Percentiles rank a stretch among this genome's conserved stretches.
These are phyloP conservation scores for Xestoiulus laeticollis DNA, from an alignment of 2,888 invertebrate genomes.

Conservation along the genomic window DNA sequence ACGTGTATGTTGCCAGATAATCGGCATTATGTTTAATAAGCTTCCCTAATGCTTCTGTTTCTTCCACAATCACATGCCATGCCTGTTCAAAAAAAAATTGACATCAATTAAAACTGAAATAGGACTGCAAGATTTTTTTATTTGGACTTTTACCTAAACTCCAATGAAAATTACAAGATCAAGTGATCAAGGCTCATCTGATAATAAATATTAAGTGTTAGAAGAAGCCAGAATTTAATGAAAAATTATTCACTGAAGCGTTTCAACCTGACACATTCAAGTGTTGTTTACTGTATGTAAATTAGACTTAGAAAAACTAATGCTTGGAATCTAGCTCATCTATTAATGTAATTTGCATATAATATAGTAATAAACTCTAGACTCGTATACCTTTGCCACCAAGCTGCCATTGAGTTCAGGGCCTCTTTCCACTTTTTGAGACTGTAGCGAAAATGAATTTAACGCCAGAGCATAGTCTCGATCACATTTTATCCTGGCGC, in stretches of 20 bases:
- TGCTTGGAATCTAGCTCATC: too few species aligned
- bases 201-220: too few species aligned
- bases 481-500: constrained; percentile 89
- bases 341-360: too few species aligned
- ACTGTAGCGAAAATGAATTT: constrained; percentile 61
- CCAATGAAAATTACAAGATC: neutral
- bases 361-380: too few species aligned
- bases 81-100: constrained; percentile 64
- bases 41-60: constrained; percentile 85
- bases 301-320: too few species aligned
- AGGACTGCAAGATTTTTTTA: neutral
- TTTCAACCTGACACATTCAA: too few species aligned
- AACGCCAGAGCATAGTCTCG: constrained; percentile 85
- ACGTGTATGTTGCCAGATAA: constrained; percentile 80
- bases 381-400: constrained; percentile 56
- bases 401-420: constrained; percentile 58
- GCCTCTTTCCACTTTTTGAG: constrained; percentile 61
- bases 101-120: neutral
- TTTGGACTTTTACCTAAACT: neutral
- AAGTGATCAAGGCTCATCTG: neutral
- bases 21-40: constrained; percentile 86
- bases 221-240: too few species aligned
- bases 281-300: too few species aligned
- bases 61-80: constrained; percentile 89
- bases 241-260: too few species aligned